phyloP scores from a whole-genome alignment of 2,888 invertebrate genomes.

The Protonemura montana region DNA sequence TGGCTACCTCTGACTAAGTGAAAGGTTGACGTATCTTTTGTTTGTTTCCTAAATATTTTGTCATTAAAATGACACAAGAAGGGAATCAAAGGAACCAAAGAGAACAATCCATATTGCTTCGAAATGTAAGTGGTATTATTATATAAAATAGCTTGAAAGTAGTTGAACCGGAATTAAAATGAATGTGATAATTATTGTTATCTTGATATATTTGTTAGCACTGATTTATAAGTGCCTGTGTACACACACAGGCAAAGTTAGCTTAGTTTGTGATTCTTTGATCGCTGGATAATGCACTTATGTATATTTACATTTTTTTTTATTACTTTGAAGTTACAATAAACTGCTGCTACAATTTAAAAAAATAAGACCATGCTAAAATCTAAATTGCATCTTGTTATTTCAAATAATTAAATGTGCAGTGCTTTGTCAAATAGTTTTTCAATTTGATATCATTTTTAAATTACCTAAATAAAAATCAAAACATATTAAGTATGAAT shows the following conservation, averaged over 20 bases:
- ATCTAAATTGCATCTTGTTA: too few relatives aligned
- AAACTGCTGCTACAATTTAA: too few relatives aligned
- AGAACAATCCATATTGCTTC: not conserved
- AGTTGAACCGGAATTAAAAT: not conserved
- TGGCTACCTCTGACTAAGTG: not conserved
- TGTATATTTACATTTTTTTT: too few relatives aligned
- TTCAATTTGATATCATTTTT: too few relatives aligned
- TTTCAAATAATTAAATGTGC: too few relatives aligned
- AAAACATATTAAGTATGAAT: too few relatives aligned
- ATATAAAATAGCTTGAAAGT: not conserved
- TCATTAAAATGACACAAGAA: not conserved
- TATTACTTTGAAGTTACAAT: too few relatives aligned
- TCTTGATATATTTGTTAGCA: not conserved
- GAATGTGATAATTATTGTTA: not conserved
- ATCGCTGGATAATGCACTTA: too few relatives aligned
- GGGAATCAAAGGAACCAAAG: not conserved
- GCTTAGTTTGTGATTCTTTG: not conserved
- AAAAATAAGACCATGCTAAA: too few relatives aligned
- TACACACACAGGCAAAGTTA: too few relatives aligned
- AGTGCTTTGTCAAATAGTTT: too few relatives aligned
- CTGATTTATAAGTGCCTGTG: not conserved
- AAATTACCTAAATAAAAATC: too few relatives aligned
- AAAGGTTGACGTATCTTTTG: not conserved
- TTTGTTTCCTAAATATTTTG: not conserved
- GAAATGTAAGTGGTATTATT: not conserved